Percentiles rank a stretch among this genome's conserved stretches.
Conservation (phyloP, 53 echinoderm and acorn worm genomes). For the Henricia sp. region DNA sequence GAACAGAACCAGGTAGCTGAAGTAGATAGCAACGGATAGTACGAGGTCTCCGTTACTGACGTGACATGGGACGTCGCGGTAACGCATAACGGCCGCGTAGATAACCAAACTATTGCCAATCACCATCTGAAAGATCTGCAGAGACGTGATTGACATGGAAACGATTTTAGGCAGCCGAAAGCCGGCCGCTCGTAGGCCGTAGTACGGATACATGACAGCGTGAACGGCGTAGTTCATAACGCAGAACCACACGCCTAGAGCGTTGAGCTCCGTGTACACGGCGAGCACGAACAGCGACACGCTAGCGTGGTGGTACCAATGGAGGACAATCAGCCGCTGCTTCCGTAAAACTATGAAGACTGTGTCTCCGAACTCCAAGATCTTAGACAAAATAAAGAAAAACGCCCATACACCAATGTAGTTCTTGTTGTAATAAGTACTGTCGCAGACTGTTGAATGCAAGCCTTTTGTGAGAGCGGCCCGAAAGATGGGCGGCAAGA, state of each 20-base stretch:
- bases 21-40: constrained; percentile 71
- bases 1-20: constrained; percentile 81
- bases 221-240: constrained; percentile 83
- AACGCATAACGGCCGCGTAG: constrained; percentile 66
- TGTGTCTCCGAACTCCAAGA: constrained; percentile 90
- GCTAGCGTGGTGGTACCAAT: constrained; percentile 94
- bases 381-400: constrained; percentile 83
- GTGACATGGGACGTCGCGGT: constrained; percentile 64
- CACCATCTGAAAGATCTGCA: constrained; percentile 89
- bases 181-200: constrained; percentile 79
- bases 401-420: constrained; percentile 78
- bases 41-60: constrained; percentile 47
- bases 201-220: constrained; percentile 93
- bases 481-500: constrained; percentile 41
- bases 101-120: constrained; percentile 72
- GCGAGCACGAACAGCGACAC: constrained; percentile 80
- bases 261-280: constrained; percentile 63
- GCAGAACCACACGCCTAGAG: constrained; percentile 78
- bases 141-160: constrained; percentile 74
- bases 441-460: constrained; percentile 66
- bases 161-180: constrained; percentile 75
- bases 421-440: constrained; percentile 55
- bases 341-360: constrained; percentile 90
- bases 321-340: constrained; percentile 88
- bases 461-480: constrained; percentile 63